Evolutionary conservation across 2,797 vertebrate genomes (phyloP).

Genomic region (Simalia tracyae): DNA sequence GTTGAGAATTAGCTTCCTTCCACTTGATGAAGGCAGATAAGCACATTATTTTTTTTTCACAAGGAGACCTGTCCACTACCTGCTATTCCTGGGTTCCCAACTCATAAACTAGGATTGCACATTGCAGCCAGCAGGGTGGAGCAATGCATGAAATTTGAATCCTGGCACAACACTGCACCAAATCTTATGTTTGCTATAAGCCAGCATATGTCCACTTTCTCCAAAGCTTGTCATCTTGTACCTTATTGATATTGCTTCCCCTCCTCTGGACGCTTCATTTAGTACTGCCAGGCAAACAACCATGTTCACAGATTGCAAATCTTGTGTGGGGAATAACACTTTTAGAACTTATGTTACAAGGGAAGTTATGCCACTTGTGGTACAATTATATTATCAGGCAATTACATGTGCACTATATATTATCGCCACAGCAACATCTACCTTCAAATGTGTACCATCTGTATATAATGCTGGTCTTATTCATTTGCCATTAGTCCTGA

Average conservation of each 20-base stretch:
- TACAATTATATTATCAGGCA: constrained; percentile 16
- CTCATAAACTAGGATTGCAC: not conserved
- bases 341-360: constrained; percentile 26
- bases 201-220: not conserved
- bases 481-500: constrained; percentile 72
- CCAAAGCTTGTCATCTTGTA: not conserved
- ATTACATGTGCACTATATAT: constrained; percentile 55
- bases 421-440: constrained; percentile 49
- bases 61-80: too few relatives aligned
- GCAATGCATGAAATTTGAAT: not conserved
- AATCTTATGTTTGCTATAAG: not conserved
- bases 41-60: too few relatives aligned
- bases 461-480: constrained; percentile 68
- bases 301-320: constrained; percentile 22
- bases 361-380: constrained; percentile 28
- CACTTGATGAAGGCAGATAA: too few relatives aligned
- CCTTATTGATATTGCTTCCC: not conserved
- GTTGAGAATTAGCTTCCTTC: too few relatives aligned
- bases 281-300: constrained; percentile 29
- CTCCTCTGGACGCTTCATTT: not conserved
- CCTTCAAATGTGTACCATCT: constrained; percentile 70
- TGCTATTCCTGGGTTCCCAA: not conserved
- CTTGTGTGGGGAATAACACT: constrained; percentile 4
- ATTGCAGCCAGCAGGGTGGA: not conserved
- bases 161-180: not conserved